Evolutionary conservation across 2,797 vertebrate species (phyloP).

Genomic region (Kryptopterus vitreolus): DNA sequence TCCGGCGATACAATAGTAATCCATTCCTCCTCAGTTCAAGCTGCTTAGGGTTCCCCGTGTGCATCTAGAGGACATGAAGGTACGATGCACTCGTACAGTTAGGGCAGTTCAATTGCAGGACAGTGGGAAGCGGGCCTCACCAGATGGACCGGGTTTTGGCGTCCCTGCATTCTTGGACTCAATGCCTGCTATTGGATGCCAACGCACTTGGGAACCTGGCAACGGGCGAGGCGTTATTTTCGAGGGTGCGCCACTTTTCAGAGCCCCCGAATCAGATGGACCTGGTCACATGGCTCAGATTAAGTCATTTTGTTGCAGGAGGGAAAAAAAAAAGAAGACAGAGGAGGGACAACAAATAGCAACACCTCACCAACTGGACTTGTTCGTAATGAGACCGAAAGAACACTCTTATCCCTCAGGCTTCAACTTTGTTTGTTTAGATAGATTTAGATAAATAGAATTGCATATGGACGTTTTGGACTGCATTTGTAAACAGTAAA

Average conservation of each 20-base stretch:
- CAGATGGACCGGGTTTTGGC: conserved; percentile 63
- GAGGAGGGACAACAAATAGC: conserved; percentile 14
- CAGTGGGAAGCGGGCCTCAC: conserved; percentile 48
- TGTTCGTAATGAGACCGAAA: conserved; percentile 39
- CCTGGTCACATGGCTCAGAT: conserved; percentile 38
- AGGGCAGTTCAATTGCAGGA: conserved; percentile 51
- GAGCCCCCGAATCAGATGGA: conserved; percentile 37
- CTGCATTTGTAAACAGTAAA: too few species aligned
- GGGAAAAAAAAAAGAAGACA: conserved; percentile 19
- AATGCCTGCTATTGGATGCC: conserved; percentile 77
- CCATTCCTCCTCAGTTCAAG: background rate
- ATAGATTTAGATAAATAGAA: background rate
- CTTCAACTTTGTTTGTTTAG: conserved; percentile 1
- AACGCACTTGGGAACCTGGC: conserved; percentile 50
- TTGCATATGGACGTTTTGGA: background rate
- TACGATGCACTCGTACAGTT: conserved; percentile 44
- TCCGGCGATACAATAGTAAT: background rate
- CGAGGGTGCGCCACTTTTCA: conserved; percentile 45
- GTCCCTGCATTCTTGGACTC: conserved; percentile 70
- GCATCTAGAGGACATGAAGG: conserved; percentile 40
- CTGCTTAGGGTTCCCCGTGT: conserved; percentile 1
- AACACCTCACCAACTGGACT: conserved; percentile 48
- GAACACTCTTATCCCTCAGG: background rate
- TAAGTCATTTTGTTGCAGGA: conserved; percentile 50
- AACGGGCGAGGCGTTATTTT: conserved; percentile 42